Percentiles rank a stretch among this genome's conserved stretches.
Conservation (phyloP, 2,113 vertebrate genomes). For the Prolemur simus region DNA sequence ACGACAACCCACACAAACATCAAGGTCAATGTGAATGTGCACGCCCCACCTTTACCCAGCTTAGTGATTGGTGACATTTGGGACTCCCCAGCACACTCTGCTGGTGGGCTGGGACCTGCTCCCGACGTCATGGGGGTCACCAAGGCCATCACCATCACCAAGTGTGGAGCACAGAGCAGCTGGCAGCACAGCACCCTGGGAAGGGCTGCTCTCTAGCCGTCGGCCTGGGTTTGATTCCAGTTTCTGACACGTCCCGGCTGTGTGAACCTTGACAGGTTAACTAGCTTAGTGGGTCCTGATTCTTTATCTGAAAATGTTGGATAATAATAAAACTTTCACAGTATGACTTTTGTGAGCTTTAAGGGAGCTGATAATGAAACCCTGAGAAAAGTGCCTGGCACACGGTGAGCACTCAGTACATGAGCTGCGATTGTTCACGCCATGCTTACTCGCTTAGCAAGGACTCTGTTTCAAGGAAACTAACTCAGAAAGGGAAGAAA, state of each 20-base stretch:
- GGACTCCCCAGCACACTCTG: not conserved
- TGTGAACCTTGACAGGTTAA: not conserved
- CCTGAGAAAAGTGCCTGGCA: not conserved
- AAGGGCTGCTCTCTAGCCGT: not conserved
- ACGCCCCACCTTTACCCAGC: not conserved
- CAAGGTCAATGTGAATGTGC: not conserved
- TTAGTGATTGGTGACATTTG: not conserved
- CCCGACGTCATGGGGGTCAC: no score
- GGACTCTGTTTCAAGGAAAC: not conserved
- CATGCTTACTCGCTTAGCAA: rapidly evolving
- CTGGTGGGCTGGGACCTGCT: not conserved
- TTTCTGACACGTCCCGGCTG: not conserved
- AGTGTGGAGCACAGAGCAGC: no score
- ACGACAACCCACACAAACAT: not conserved
- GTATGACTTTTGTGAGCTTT: not conserved
- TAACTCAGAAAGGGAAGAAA: not conserved
- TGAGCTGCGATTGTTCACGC: not conserved
- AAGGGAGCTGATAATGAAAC: not conserved
- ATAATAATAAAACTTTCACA: not conserved
- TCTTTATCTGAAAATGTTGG: not conserved
- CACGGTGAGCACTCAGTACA: not conserved
- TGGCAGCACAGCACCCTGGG: not conserved
- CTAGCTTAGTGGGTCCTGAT: not conserved
- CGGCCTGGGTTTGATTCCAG: not conserved
- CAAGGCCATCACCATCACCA: not conserved